Evolutionary conservation across 30 jellyfish, hydroid and myxozoan genomes (phyloP).

Genomic region (Thelohanellus kitauei): DNA sequence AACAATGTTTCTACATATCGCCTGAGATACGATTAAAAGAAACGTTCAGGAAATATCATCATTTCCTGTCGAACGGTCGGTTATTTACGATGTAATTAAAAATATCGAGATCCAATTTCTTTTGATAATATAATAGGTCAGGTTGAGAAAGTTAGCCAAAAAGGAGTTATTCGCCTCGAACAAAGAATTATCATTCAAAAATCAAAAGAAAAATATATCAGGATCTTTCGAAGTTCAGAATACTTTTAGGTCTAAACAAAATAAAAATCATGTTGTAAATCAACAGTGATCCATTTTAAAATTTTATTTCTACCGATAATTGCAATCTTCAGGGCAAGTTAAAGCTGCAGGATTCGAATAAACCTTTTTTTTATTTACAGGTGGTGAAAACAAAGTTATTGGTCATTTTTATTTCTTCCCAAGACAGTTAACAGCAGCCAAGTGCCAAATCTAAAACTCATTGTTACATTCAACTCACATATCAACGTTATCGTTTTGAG

Average conservation of each 20-base stretch:
- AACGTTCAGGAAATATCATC: no score
- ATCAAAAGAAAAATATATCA: no score
- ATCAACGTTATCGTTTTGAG: conserved; percentile 5
- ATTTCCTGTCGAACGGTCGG: conserved; percentile 3
- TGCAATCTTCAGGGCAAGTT: conserved; percentile 10
- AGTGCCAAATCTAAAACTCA: background rate
- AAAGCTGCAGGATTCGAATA: no score
- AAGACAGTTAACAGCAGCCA: background rate
- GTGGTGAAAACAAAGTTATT: no score
- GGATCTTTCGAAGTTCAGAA: no score
- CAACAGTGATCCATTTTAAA: conserved; percentile 5
- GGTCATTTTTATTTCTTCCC: conserved; percentile 2
- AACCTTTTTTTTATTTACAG: no score
- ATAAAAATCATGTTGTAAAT: no score
- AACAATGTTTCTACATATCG: no score
- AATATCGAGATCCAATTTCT: background rate
- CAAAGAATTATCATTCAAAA: no score
- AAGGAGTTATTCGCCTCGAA: background rate
- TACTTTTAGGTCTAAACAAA: no score
- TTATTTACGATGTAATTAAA: background rate
- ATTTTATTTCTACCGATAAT: background rate
- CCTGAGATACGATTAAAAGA: no score
- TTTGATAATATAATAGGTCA: conserved; percentile 5
- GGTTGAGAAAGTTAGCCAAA: conserved; percentile 1
- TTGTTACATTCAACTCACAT: conserved; percentile 2